Percentiles rank a stretch among this genome's conserved stretches.
Conservation (phyloP, 2,888 invertebrate species). For the Pyrrhia umbra region DNA sequence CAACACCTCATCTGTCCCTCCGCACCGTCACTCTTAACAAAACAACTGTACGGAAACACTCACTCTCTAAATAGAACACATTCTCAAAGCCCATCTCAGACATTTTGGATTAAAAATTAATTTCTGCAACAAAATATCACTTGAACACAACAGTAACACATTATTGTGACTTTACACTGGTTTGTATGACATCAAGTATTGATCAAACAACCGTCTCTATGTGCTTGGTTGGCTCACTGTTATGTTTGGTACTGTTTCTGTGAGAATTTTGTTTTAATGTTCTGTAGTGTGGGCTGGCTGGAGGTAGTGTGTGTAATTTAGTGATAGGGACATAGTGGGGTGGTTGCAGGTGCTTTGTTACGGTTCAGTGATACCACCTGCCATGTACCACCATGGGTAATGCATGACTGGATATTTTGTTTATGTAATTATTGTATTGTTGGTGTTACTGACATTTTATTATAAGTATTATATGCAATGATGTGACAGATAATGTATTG, state of each 20-base stretch:
- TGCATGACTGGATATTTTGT: conserved; percentile 76
- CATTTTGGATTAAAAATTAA: conserved; percentile 76
- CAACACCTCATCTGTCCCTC: conserved; percentile 86
- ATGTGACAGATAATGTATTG: background rate
- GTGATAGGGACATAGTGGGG: conserved; percentile 76
- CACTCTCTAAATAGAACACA: conserved; percentile 89
- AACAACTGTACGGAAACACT: conserved; percentile 79
- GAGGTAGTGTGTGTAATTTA: conserved; percentile 71
- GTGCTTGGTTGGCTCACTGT: conserved; percentile 64
- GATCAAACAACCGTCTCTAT: conserved; percentile 87
- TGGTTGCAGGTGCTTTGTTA: conserved; percentile 84
- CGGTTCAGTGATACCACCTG: conserved; percentile 84
- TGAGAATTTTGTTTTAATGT: conserved; percentile 67
- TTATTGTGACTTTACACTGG: conserved; percentile 76
- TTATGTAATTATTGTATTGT: conserved; percentile 62
- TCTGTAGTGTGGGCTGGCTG: conserved; percentile 65
- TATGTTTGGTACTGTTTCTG: conserved; percentile 62
- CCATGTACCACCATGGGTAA: conserved; percentile 70
- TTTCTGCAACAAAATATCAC: conserved; percentile 65
- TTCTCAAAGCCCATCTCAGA: conserved; percentile 88
- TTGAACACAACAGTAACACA: conserved; percentile 74
- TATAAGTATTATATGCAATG: conserved; percentile 2
- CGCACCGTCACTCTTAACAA: conserved; percentile 75
- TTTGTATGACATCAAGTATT: conserved; percentile 79
- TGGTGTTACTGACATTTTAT: conserved; percentile 41